Percentiles rank a stretch among this genome's conserved stretches.
These are phyloP conservation scores for Nycteola revayana DNA, from an alignment of 2,888 invertebrate genomes.

Conservation along the genomic window DNA sequence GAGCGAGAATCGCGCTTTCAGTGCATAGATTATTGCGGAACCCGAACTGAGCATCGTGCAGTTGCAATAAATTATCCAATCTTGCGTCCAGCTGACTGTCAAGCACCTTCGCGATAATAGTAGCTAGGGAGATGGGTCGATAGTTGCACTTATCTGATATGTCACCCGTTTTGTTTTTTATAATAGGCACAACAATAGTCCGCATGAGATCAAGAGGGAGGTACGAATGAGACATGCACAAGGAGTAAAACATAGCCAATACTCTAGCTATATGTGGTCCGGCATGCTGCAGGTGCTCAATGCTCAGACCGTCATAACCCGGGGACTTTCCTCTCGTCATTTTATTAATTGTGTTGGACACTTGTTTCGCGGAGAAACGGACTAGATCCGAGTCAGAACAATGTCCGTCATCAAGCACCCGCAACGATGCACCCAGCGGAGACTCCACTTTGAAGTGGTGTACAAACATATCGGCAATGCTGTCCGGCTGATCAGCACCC, in stretches of 20 bases:
- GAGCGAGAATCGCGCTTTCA: conserved; percentile 11
- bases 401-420: too few relatives aligned
- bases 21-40: conserved; percentile 13
- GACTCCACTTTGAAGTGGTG: not conserved
- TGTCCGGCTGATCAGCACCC: not conserved
- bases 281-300: conserved; percentile 5
- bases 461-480: not conserved
- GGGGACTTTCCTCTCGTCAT: conserved; percentile 2
- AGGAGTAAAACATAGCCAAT: not conserved
- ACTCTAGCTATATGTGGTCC: conserved; percentile 1
- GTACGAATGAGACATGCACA: conserved; percentile 3
- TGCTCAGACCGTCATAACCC: conserved; percentile 2
- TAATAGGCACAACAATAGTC: not conserved
- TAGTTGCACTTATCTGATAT: conserved; percentile 1
- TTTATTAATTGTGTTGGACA: not conserved
- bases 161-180: conserved; percentile 2
- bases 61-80: not conserved
- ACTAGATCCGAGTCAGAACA: too few relatives aligned
- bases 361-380: not conserved
- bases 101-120: conserved; percentile 5
- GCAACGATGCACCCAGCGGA: too few relatives aligned
- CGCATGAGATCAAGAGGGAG: conserved; percentile 1
- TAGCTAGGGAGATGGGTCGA: conserved; percentile 6
- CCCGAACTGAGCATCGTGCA: conserved; percentile 9
- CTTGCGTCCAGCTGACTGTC: conserved; percentile 5